A percentile compares a stretch with the other conserved stretches of the same genome.
Conservation (phyloP, 1,140 invertebrate genomes). For the Magallana gigas region DNA sequence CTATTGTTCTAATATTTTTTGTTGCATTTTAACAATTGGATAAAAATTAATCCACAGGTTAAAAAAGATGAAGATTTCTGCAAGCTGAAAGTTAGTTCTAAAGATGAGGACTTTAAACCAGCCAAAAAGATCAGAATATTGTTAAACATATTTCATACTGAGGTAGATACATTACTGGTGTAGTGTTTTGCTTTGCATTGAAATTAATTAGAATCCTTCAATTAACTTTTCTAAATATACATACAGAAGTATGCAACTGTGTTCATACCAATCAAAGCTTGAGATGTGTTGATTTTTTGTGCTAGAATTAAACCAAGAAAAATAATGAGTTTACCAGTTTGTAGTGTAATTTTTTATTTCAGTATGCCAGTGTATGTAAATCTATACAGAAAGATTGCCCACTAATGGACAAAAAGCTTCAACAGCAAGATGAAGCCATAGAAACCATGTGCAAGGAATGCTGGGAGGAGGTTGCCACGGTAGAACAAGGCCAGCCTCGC, state of each 20-base stretch:
- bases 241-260: too few species aligned
- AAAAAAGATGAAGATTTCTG: conserved; percentile 65
- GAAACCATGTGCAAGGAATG: conserved; percentile 63
- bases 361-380: conserved; percentile 69
- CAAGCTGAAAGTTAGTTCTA: conserved; percentile 57
- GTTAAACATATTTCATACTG: conserved; percentile 64
- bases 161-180: conserved; percentile 47
- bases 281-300: too few species aligned
- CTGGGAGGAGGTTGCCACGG: conserved; percentile 48
- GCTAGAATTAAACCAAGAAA: background rate
- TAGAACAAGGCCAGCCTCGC: conserved; percentile 44
- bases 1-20: background rate
- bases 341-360: conserved; percentile 6
- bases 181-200: too few species aligned
- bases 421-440: conserved; percentile 60
- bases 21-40: too few species aligned
- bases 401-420: conserved; percentile 55
- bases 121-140: conserved; percentile 59
- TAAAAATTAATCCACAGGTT: conserved; percentile 56
- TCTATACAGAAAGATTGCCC: conserved; percentile 67
- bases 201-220: too few species aligned
- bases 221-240: too few species aligned
- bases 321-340: background rate
- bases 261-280: too few species aligned
- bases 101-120: conserved; percentile 61